Evolutionary conservation across 2,113 vertebrate genomes (phyloP), one percentile per base, ranked within the genome.

Genomic region (Muscicapa adusta): DNA sequence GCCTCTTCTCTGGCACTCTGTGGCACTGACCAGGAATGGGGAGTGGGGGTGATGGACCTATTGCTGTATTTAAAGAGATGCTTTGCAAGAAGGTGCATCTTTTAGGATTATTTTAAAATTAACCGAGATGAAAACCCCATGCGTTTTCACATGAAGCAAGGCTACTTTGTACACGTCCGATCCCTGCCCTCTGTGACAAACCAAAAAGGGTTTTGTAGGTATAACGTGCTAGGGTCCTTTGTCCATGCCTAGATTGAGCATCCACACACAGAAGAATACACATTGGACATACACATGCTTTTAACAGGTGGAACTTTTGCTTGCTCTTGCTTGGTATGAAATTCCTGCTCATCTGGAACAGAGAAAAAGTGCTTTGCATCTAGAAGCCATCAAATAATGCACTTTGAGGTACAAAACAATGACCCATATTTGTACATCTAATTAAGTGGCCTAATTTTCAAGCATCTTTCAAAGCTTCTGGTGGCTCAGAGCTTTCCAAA

Each of bases 191-290:
- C 25, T 58, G 28, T 26, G 47, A 63, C 48, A 34, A 79, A 45
- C 17, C 7, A 29, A 28, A 61, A 48, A 29, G 38, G 14, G 15
- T 88, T 85, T 83, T 3, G 5, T 3, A 31, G 67, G 14, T 38
- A 1, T n/a, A 28, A 58, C 9, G 2, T 2, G n/a, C 24, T 14
- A 9, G 6, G 7, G 12, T 57, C 54, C 33, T 8, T 18, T 28
- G 34, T 56, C 18, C 4, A 0, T 58, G 50, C 12, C 66, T 38
- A 38, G 60, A 58, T 43, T 58, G 68, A 92, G 42, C 29, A 47
- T 12, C 18, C 18, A 14, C 8, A 18, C 23, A 26, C 8, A 57
- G 62, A n/a, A 47, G 24, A 68, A 3, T 26, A 54, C 11, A 4
- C 15, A 5, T 16, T 0, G 2, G 48, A n/a, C 13, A 9, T 19